These are phyloP conservation scores for Amphipyra berbera DNA, from an alignment of 2,888 invertebrate genomes.

Conservation along the genomic window DNA sequence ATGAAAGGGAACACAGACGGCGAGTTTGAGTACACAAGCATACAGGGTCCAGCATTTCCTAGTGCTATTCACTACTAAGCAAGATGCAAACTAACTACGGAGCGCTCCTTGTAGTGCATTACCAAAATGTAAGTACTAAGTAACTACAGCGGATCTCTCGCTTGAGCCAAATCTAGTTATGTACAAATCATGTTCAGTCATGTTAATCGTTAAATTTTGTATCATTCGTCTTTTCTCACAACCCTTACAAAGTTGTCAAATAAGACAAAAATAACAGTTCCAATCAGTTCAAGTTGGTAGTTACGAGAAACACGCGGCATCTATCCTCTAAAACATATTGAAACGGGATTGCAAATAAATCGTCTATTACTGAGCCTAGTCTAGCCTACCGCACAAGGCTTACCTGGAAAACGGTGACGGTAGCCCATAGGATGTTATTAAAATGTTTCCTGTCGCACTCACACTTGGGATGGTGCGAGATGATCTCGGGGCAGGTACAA, in stretches of 20 bases:
- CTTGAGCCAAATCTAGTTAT: conserved; percentile 60
- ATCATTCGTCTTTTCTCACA: conserved; percentile 68
- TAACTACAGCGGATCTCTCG: conserved; percentile 81
- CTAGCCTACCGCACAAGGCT: conserved; percentile 85
- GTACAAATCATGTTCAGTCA: conserved; percentile 49
- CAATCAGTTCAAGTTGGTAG: conserved; percentile 56
- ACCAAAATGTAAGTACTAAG: conserved; percentile 67
- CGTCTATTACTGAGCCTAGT: conserved; percentile 79
- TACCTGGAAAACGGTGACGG: conserved; percentile 99
- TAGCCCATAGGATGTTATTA: conserved; percentile 99
- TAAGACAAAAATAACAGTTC: conserved; percentile 64
- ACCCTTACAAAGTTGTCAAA: conserved; percentile 63
- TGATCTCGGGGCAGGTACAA: conserved; percentile 98
- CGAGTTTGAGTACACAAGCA: conserved; percentile 87
- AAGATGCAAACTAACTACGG: conserved; percentile 86
- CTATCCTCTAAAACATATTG: conserved; percentile 78
- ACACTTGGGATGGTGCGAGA: conserved; percentile 96
- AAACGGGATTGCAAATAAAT: conserved; percentile 87
- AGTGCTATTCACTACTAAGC: conserved; percentile 77
- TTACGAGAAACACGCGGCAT: conserved; percentile 83
- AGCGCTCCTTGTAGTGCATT: conserved; percentile 80
- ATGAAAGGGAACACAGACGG: conserved; percentile 86
- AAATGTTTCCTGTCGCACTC: conserved; percentile 99
- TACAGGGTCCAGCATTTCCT: conserved; percentile 81
- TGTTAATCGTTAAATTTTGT: conserved; percentile 35